Percentiles rank a stretch among this genome's conserved stretches.
Conservation (phyloP, 1,140 invertebrate species). For the Eumeta japonica region DNA sequence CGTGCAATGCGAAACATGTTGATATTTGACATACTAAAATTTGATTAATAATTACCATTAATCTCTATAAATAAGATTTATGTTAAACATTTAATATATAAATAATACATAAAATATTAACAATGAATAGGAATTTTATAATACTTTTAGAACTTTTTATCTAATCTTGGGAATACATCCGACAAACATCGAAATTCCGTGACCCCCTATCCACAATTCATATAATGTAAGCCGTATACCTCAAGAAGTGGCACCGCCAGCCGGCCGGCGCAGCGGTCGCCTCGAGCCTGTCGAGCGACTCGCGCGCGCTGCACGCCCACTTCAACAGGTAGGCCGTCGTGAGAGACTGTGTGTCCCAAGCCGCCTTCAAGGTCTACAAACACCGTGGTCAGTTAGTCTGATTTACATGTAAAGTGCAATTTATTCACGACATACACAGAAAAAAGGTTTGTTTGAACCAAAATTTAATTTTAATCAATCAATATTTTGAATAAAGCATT, state of each 20-base stretch:
- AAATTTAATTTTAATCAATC: background rate
- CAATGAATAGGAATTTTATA: too few relatives aligned
- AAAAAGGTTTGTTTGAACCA: background rate
- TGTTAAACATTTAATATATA: background rate
- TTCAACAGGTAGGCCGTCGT: slow-evolving; percentile 22
- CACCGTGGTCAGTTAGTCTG: too few relatives aligned
- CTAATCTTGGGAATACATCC: too few relatives aligned
- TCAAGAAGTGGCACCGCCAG: slow-evolving; percentile 47
- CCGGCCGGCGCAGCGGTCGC: slow-evolving; percentile 42
- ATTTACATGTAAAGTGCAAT: too few relatives aligned
- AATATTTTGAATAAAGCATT: too few relatives aligned
- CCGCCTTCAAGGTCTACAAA: slow-evolving; percentile 31
- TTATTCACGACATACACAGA: background rate
- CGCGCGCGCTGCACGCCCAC: slow-evolving; percentile 23
- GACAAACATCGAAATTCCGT: background rate
- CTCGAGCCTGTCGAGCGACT: slow-evolving; percentile 33
- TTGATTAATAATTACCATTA: background rate
- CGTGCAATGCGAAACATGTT: too few relatives aligned
- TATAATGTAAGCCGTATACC: slow-evolving; percentile 29
- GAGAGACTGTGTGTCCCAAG: slow-evolving; percentile 28
- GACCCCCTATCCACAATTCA: background rate
- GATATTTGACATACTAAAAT: too few relatives aligned
- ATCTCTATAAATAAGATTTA: background rate
- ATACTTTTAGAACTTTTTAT: too few relatives aligned
- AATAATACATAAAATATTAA: background rate